These are phyloP conservation scores for Erithacus rubecula DNA, from an alignment of 2,797 vertebrate genomes.

Conservation along the genomic window DNA sequence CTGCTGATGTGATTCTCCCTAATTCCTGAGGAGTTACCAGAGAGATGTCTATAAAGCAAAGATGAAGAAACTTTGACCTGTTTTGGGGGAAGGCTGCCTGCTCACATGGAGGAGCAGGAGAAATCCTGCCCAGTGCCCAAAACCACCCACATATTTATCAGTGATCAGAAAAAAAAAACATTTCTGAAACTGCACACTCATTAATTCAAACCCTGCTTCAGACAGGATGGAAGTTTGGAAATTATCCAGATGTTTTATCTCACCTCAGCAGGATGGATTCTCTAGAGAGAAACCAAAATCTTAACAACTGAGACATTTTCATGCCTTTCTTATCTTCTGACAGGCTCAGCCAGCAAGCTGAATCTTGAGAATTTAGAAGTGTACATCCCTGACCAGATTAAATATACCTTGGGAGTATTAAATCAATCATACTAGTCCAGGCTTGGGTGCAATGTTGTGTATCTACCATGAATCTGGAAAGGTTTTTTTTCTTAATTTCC, in stretches of 20 bases:
- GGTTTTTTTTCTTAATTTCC: neutral
- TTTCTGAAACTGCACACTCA: neutral
- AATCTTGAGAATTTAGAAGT: neutral
- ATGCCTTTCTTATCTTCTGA: neutral
- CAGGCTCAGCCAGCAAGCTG: neutral
- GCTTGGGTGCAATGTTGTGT: neutral
- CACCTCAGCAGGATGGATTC: neutral
- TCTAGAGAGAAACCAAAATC: neutral
- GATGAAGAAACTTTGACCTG: neutral
- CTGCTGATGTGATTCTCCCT: neutral
- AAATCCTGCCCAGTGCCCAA: neutral
- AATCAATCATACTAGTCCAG: neutral
- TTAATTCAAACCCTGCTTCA: constrained; percentile 4
- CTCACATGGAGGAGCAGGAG: neutral
- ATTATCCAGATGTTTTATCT: constrained; percentile 27
- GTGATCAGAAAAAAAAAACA: neutral
- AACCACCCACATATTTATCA: neutral
- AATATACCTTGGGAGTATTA: neutral
- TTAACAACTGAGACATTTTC: neutral
- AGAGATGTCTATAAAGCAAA: neutral
- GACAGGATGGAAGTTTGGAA: neutral
- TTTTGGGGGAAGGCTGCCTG: neutral
- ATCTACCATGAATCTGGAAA: neutral
- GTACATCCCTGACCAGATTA: neutral
- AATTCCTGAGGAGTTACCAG: neutral